phyloP scores from a whole-genome alignment of 2,797 vertebrate species.

The Gadopsis bispinosus region DNA sequence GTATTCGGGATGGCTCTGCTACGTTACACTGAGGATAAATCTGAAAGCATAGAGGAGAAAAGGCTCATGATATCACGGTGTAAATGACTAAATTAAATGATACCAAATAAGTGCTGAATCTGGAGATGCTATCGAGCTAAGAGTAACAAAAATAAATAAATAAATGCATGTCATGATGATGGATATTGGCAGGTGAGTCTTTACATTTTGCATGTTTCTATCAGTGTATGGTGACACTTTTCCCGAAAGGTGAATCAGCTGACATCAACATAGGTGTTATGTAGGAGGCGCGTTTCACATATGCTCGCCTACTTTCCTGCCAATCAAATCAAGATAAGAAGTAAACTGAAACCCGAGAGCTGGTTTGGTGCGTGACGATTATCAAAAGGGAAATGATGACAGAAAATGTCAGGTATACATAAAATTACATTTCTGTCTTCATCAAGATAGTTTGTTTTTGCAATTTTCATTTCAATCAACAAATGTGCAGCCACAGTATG shows the following conservation, averaged over 20 bases:
- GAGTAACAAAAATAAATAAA: background rate
- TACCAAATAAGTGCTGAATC: background rate
- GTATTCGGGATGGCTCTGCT: slow-evolving; percentile 46
- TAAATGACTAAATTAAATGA: slow-evolving; percentile 9
- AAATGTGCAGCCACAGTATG: background rate
- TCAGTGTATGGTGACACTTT: slow-evolving; percentile 54
- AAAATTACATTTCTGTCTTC: slow-evolving; percentile 1
- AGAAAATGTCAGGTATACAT: slow-evolving; percentile 42
- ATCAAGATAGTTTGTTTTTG: slow-evolving; percentile 19
- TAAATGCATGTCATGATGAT: background rate
- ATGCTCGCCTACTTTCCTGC: slow-evolving; percentile 67
- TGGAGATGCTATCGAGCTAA: background rate
- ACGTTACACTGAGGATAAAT: slow-evolving; percentile 47
- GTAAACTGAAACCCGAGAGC: slow-evolving; percentile 64
- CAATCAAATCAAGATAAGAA: slow-evolving; percentile 70
- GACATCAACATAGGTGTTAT: slow-evolving; percentile 33
- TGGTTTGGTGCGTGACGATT: slow-evolving; percentile 21
- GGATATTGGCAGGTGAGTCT: background rate
- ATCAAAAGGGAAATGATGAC: slow-evolving; percentile 58
- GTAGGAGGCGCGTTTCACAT: slow-evolving; percentile 65
- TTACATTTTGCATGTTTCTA: background rate
- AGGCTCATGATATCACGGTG: background rate
- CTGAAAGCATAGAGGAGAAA: slow-evolving; percentile 27
- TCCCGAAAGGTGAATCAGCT: slow-evolving; percentile 67
- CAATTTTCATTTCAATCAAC: background rate